A percentile compares a stretch with the other conserved stretches of the same genome.
These are phyloP conservation scores for Torymus auratus DNA, from an alignment of 2,888 invertebrate species.

Conservation along the genomic window DNA sequence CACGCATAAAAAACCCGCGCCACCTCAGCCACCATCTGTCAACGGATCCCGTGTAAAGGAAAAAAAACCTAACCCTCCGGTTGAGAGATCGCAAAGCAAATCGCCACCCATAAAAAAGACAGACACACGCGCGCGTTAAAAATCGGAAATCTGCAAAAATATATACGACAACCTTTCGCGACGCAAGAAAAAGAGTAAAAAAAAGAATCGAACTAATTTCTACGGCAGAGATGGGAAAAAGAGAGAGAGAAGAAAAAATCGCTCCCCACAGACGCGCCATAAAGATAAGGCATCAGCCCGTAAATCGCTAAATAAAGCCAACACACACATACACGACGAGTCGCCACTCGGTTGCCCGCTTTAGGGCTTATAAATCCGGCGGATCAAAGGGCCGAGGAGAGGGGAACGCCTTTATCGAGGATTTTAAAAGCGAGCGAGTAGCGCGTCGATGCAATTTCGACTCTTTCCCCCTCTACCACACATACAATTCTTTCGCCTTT, in stretches of 20 bases:
- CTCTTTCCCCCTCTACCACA: too few relatives aligned
- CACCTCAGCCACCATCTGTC: too few relatives aligned
- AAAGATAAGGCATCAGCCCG: background rate
- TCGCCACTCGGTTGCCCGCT: background rate
- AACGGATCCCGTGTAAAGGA: too few relatives aligned
- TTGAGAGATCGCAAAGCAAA: too few relatives aligned
- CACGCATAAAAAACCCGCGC: too few relatives aligned
- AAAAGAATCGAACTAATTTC: background rate
- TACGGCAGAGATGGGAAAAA: background rate
- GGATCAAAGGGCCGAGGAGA: slow-evolving; percentile 6
- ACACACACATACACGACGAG: background rate
- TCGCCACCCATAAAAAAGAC: too few relatives aligned
- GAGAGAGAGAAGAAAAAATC: background rate
- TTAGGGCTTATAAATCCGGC: slow-evolving; percentile 42
- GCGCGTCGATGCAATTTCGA: too few relatives aligned
- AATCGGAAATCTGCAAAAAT: too few relatives aligned
- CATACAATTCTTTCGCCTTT: too few relatives aligned
- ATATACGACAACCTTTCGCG: background rate
- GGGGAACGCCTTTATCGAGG: slow-evolving; percentile 10
- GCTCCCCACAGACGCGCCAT: too few relatives aligned
- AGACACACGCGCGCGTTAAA: too few relatives aligned
- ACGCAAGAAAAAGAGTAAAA: background rate
- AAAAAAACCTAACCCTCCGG: too few relatives aligned
- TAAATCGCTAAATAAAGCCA: slow-evolving; percentile 46
- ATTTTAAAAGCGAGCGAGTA: slow-evolving; percentile 18